Evolutionary conservation across 2,797 vertebrate species (phyloP).

Genomic region (Periophthalmus magnuspinnatus): DNA sequence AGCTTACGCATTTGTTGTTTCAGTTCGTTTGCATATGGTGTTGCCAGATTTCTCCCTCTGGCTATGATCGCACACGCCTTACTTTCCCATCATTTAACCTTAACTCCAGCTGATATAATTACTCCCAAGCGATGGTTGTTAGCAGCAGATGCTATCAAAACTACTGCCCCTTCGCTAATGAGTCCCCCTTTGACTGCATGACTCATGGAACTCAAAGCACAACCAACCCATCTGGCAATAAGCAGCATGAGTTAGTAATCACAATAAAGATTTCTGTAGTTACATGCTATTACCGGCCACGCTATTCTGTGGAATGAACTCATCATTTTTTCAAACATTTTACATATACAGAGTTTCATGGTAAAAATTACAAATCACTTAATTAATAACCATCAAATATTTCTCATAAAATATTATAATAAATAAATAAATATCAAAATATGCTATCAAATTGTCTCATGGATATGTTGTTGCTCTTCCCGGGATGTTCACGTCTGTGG

Average conservation of each 20-base stretch:
- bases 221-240: constrained; percentile 63
- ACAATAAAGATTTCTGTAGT: constrained; percentile 43
- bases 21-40: constrained; percentile 23
- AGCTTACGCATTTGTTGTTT: constrained; percentile 56
- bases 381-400: neutral
- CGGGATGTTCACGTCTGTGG: too few relatives aligned
- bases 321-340: neutral
- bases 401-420: too few relatives aligned
- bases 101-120: constrained; percentile 21
- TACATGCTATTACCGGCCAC: constrained; percentile 9
- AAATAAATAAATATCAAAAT: too few relatives aligned
- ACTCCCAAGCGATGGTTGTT: constrained; percentile 33
- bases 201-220: constrained; percentile 51
- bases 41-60: constrained; percentile 37
- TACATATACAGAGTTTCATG: neutral
- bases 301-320: neutral
- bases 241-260: constrained; percentile 54
- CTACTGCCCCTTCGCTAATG: constrained; percentile 28
- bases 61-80: constrained; percentile 23
- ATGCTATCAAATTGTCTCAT: too few relatives aligned
- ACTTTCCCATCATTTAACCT: constrained; percentile 32
- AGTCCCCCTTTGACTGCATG: constrained; percentile 33
- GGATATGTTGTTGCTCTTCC: too few relatives aligned
- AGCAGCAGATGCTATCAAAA: constrained; percentile 31
- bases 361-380: neutral